These are phyloP conservation scores for Mico argentatus DNA, from an alignment of 2,797 vertebrate genomes.

Conservation along the genomic window DNA sequence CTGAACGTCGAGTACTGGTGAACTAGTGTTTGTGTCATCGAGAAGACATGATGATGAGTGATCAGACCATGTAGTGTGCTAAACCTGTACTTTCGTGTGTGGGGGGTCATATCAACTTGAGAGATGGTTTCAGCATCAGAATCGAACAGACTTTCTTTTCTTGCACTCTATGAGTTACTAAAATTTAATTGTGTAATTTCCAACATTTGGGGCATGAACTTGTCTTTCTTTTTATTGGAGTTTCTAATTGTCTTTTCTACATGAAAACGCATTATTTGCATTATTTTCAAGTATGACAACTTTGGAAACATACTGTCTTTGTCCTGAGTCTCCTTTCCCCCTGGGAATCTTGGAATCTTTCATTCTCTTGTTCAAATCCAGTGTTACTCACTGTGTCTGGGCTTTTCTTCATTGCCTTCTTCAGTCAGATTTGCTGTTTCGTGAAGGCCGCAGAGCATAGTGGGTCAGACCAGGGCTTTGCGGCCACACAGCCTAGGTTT, in stretches of 20 bases:
- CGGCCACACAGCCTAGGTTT: background rate
- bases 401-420: background rate
- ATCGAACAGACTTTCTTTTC: background rate
- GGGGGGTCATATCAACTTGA: background rate
- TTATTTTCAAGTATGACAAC: background rate
- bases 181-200: slow-evolving; percentile 14
- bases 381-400: background rate
- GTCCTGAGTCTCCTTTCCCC: background rate
- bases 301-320: background rate
- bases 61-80: background rate
- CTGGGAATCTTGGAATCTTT: background rate
- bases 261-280: background rate
- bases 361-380: background rate
- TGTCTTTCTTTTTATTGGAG: background rate
- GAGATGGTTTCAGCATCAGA: background rate
- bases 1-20: background rate
- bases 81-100: background rate
- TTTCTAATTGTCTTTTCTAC: background rate
- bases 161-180: background rate
- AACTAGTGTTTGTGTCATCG: background rate
- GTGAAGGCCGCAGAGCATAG: background rate
- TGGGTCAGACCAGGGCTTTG: background rate
- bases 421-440: background rate
- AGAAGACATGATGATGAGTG: background rate
- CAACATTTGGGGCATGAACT: background rate